Evolutionary conservation across 2,113 vertebrate species (phyloP), one percentile per base, ranked within the genome.

Genomic region (Ophthalmolycus amberensis): DNA sequence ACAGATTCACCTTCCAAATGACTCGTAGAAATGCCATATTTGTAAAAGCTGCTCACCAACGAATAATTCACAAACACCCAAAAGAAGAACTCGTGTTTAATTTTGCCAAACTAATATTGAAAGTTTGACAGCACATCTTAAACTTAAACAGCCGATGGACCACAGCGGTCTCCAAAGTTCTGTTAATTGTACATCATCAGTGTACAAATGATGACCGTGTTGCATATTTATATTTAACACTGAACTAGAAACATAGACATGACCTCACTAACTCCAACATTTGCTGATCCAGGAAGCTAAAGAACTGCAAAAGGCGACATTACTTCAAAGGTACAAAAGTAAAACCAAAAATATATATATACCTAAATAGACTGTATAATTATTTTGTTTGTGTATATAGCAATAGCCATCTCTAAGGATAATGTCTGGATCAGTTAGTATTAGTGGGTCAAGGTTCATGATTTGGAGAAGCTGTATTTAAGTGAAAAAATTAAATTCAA

Each of bases 271-370:
- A 59, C 52, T 25, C 20, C 34, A 68, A 64, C 42, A 67, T 12
- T 62, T 64, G 37, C 42, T 69, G 42, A 52, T 67, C 66, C 63
- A 82, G 50, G 50, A 63, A 75, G 81, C 46, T 20, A 79, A 75
- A 66, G 54, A 56, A 75, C 78, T 73, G 63, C 62, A 67, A 73
- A 63, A 70, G 37, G 20, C 44, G 46, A 69, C 22, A 73, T 37
- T 54, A 27, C 48, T 69, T 65, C 25, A 58, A 82, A 79, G n/a
- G 74, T 88, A 88, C 71, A 80, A 86, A 75, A 85, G 62, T 77
- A 48, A 80, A 85, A 75, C 27, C 5, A 3, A 52, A 75, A 67
- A 60, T 54, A 72, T 38, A 74, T 40, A 40, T 46, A 58, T 7
- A 67, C 8, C 15, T 54, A 52, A 75, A 64, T 68, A 54, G 48